Percentiles rank a stretch among this genome's conserved stretches.
Conservation (phyloP, 2,113 vertebrate genomes). For the Pseudorhombus dupliciocellatus region DNA sequence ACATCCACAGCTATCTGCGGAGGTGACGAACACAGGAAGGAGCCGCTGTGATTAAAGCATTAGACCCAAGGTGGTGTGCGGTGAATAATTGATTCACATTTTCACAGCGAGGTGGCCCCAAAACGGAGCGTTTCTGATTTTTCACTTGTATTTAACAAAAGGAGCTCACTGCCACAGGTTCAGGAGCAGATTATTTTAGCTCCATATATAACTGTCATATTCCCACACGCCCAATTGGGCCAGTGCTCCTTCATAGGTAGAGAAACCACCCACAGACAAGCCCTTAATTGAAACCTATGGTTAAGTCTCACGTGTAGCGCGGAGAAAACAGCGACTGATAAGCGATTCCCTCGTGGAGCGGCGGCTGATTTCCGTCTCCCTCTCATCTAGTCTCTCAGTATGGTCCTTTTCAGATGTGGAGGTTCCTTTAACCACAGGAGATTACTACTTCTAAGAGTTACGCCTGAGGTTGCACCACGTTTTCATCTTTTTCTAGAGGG, state of each 20-base stretch:
- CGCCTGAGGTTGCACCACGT: constrained; percentile 38
- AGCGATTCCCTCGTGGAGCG: background rate
- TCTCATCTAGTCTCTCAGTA: constrained; percentile 23
- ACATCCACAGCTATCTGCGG: constrained; percentile 21
- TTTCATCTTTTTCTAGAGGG: constrained; percentile 47
- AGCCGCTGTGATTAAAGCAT: constrained; percentile 35
- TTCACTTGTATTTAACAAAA: constrained; percentile 5
- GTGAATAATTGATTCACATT: constrained; percentile 46
- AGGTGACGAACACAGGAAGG: constrained; percentile 23
- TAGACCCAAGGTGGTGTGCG: constrained; percentile 17
- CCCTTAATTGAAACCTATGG: background rate
- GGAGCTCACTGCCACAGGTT: background rate
- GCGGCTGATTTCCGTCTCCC: constrained; percentile 2
- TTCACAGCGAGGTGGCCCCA: background rate
- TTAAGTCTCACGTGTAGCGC: background rate
- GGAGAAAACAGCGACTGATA: constrained; percentile 1
- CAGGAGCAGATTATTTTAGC: constrained; percentile 3
- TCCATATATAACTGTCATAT: background rate
- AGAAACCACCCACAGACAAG: background rate
- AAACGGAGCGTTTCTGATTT: constrained; percentile 8
- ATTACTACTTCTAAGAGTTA: constrained; percentile 50
- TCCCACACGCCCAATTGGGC: background rate
- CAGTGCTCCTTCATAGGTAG: background rate
- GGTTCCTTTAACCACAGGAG: constrained; percentile 53
- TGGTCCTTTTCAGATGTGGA: constrained; percentile 34